Evolutionary conservation across 1,140 invertebrate genomes (phyloP).

Genomic region (Macrobrachium rosenbergii): DNA sequence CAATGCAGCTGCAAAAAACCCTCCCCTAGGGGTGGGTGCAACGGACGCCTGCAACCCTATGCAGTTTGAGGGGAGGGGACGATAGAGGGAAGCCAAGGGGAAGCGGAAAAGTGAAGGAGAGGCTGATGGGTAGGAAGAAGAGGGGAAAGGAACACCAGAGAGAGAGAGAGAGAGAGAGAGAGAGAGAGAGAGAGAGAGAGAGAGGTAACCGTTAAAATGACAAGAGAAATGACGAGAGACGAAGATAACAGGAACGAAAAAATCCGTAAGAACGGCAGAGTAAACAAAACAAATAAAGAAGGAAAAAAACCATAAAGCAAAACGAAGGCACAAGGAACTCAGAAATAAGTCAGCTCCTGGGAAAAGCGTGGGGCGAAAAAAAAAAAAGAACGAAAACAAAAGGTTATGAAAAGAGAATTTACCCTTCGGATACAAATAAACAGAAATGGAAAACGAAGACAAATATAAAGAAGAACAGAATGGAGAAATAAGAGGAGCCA

Average conservation of each 20-base stretch:
- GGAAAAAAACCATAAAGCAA: neutral
- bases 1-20: no score
- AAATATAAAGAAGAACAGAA: neutral
- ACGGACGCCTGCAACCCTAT: neutral
- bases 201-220: neutral
- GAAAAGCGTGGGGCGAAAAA: neutral
- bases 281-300: neutral
- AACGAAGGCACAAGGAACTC: neutral
- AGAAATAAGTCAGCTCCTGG: neutral
- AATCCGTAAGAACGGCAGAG: neutral
- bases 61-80: neutral
- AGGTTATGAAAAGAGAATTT: neutral
- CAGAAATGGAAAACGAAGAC: no score
- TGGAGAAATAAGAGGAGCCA: neutral
- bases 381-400: neutral
- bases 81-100: constrained; percentile 7
- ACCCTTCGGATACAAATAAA: neutral
- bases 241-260: neutral
- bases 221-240: neutral
- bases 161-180: constrained; percentile 36
- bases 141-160: neutral
- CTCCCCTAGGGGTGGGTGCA: no score
- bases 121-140: neutral
- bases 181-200: constrained; percentile 35
- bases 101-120: constrained; percentile 26